These are phyloP conservation scores for Heliconius himera DNA, from an alignment of 1,140 invertebrate genomes.

Conservation along the genomic window DNA sequence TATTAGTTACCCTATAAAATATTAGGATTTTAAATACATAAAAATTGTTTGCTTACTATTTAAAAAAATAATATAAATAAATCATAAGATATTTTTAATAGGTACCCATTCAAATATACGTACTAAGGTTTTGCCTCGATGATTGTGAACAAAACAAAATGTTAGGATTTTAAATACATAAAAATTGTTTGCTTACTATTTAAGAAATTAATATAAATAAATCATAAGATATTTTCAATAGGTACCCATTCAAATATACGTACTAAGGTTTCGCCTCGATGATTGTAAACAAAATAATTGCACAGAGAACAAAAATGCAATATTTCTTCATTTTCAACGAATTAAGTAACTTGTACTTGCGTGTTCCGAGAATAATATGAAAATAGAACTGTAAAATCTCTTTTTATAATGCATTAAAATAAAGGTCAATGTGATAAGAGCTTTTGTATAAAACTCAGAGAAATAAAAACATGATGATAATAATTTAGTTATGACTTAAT, in stretches of 20 bases:
- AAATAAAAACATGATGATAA: background rate
- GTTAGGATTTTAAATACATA: too few species aligned
- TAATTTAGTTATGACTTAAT: background rate
- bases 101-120: too few species aligned
- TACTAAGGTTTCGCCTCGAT: background rate
- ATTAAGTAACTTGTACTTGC: background rate
- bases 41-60: too few species aligned
- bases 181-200: too few species aligned
- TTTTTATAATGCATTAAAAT: background rate
- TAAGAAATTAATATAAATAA: too few species aligned
- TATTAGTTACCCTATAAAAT: too few species aligned
- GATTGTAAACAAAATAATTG: background rate
- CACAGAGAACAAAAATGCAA: background rate
- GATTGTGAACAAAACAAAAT: background rate
- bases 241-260: too few species aligned
- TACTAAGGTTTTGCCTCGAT: background rate
- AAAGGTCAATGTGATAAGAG: conserved; percentile 2
- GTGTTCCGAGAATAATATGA: background rate
- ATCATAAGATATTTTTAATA: background rate
- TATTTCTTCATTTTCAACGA: background rate
- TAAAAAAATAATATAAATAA: too few species aligned
- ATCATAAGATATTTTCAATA: background rate
- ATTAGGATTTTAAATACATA: too few species aligned
- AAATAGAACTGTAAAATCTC: background rate
- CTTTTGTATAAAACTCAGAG: background rate